phyloP scores from a whole-genome alignment of 2,888 invertebrate genomes.

The Trichopoda pennipes region DNA sequence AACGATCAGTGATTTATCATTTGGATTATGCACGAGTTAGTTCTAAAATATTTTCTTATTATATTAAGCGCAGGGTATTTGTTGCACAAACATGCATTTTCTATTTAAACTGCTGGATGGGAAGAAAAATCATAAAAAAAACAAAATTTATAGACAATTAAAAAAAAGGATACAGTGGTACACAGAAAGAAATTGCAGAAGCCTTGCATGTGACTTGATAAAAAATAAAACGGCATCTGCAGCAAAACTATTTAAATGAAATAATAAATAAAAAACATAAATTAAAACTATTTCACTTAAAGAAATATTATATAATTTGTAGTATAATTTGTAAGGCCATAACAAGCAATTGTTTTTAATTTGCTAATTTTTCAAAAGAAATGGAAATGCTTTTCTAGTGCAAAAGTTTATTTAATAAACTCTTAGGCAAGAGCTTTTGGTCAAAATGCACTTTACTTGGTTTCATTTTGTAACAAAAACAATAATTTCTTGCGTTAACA shows the following conservation, averaged over 20 bases:
- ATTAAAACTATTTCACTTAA: too few species aligned
- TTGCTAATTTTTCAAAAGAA: too few species aligned
- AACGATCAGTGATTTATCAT: background rate
- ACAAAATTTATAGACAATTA: background rate
- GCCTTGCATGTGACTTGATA: too few species aligned
- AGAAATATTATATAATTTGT: too few species aligned
- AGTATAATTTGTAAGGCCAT: too few species aligned
- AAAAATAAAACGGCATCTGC: too few species aligned
- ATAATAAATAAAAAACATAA: too few species aligned
- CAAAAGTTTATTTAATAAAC: background rate
- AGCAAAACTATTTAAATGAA: too few species aligned
- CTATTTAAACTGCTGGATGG: conserved; percentile 2
- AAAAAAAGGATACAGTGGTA: too few species aligned
- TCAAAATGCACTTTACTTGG: background rate
- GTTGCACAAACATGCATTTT: background rate
- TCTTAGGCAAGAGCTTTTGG: background rate
- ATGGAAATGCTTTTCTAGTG: too few species aligned
- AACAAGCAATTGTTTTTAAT: too few species aligned
- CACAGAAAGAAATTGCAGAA: too few species aligned
- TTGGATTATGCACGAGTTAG: background rate
- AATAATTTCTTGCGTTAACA: background rate
- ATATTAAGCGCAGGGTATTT: background rate
- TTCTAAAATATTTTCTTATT: background rate
- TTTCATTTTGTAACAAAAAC: background rate
- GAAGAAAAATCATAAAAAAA: background rate